Conservation (phyloP, 1,140 invertebrate genomes). For the Drosophila melanica region DNA sequence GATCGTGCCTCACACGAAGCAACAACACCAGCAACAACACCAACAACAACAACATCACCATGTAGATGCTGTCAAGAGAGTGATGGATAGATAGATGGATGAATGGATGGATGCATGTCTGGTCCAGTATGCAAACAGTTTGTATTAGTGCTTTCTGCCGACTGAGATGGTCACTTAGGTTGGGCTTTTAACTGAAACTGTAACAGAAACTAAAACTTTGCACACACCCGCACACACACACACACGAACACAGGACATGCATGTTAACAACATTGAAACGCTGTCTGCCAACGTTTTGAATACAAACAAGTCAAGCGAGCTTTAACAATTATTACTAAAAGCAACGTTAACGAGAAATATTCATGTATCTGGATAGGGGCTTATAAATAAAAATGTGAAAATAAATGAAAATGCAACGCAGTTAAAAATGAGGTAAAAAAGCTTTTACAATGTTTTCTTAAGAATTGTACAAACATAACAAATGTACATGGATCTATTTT, state of each 20-base stretch:
- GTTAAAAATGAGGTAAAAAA: too few species aligned
- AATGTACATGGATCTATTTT: too few species aligned
- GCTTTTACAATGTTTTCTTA: too few species aligned
- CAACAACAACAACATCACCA: conserved; percentile 45
- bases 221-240: conserved; percentile 5
- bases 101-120: conserved; percentile 13
- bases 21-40: conserved; percentile 28
- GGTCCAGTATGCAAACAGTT: conserved; percentile 22
- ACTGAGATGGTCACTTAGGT: conserved; percentile 35
- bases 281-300: conserved; percentile 28
- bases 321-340: not conserved
- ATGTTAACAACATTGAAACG: conserved; percentile 17
- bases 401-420: too few species aligned
- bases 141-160: conserved; percentile 11
- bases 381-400: not conserved
- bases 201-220: conserved; percentile 18
- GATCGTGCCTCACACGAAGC: conserved; percentile 55
- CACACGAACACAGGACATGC: not conserved
- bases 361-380: not conserved
- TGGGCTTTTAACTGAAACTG: conserved; percentile 34
- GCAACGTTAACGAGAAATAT: not conserved
- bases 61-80: conserved; percentile 31
- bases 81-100: conserved; percentile 64
- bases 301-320: conserved; percentile 5
- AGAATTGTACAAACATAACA: too few species aligned